A percentile compares a stretch with the other conserved stretches of the same genome.
These are phyloP conservation scores for Ceratitis capitata DNA, from an alignment of 1,140 invertebrate genomes.

Conservation along the genomic window DNA sequence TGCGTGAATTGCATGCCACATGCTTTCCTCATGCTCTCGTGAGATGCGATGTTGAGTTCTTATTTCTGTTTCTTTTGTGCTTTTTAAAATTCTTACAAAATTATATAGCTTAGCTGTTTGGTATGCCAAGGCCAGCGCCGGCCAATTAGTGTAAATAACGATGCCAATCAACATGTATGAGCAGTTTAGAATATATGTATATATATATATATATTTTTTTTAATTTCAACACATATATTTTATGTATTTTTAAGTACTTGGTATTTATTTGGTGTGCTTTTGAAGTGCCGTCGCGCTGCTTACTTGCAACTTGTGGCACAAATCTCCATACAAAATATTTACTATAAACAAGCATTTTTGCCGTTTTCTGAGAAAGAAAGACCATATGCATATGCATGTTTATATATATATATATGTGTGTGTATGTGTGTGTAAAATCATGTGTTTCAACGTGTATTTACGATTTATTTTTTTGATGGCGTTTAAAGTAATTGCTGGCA, in stretches of 20 bases:
- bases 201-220: neutral
- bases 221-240: neutral
- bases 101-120: neutral
- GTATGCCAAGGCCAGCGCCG: constrained; percentile 6
- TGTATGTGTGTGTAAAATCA: neutral
- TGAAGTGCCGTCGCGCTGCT: neutral
- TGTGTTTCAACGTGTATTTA: neutral
- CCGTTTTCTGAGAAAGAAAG: neutral
- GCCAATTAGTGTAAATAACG: constrained; percentile 6
- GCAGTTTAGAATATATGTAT: neutral
- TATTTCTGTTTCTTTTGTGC: neutral
- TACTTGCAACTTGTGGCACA: constrained; percentile 18
- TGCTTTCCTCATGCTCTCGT: neutral
- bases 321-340: neutral
- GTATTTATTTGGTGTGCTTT: neutral
- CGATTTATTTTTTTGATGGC: neutral
- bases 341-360: neutral
- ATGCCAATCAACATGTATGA: neutral
- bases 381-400: neutral
- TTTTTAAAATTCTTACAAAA: constrained; percentile 28
- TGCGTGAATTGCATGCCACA: neutral
- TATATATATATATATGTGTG: neutral
- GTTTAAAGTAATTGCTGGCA: neutral
- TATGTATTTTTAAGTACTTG: neutral
- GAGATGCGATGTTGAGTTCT: neutral